Base-by-base conservation (phyloP, 2,797 vertebrate genomes). In the Dendrocincla tyrannina region DNA sequence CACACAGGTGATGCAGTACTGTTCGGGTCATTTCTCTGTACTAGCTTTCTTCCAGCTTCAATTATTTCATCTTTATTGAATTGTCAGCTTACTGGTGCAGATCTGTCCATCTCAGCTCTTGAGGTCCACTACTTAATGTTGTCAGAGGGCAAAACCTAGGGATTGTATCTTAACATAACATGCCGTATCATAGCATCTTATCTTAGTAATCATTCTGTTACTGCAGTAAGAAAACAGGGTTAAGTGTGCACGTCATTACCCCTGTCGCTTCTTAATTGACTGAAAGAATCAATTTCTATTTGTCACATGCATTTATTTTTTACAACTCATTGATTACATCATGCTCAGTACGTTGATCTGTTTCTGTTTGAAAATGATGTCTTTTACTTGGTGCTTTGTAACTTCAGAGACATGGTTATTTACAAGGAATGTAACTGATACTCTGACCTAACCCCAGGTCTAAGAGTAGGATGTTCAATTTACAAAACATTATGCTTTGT, bases 221-320 rank as follows among this genome's bases (percentile, higher is more conserved):
- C 60, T 46, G 27, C 68, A n/a, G 7, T 41, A 75, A 35, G 63
- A 89, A 32, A 70, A 62, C 58, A 70, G 72, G 60, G 41, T 91
- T 88, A 88, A 80, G 19, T 1, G 2, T 42, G 30, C 37, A 64
- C 1, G 1, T 82, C 73, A 77, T 67, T 82, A 49, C 23, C 37
- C 28, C 68, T 20, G 49, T 62, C 89, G 79, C 46, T 91, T 76
- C 85, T 77, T 70, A 93, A 86, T 62, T 53, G 74, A 72, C 55
- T 35, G 62, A 79, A 94, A 50, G n/a, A 89, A 84, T 95, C 77
- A 58, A 91, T 95, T 93, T 88, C 58, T 42, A 25, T 88, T 96
- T 94, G 55, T 90, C 73, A 78, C 49, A 42, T 30, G 33, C 27
- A 10, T 93, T 91, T 92, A 19, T 85, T 72, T 77, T 84, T 93